Evolutionary conservation across 2,113 vertebrate species (phyloP), one percentile per base, ranked within the genome.

Genomic region (Desmodus rotundus): DNA sequence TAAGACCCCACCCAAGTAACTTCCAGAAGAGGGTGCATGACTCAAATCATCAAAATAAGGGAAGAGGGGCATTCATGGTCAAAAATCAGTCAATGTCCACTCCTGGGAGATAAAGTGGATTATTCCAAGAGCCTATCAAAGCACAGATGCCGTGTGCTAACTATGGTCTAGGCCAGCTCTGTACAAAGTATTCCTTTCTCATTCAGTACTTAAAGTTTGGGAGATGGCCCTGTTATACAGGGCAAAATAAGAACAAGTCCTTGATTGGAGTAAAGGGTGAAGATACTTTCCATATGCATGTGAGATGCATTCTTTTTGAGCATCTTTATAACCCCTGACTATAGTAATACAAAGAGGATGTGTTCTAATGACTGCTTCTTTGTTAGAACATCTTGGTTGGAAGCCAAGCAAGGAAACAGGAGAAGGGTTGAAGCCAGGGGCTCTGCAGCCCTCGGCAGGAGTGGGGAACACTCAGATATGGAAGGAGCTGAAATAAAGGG

Each of bases 331-430:
- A 73, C 24, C 16, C 17, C 54, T 56, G 41, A 50, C 36, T 89
- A 52, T 56, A 73, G 11, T 36, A 80, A 91, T 63, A 87, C 83
- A 91, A 88, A 95, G 45, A 58, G 5, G 33, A 56, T 93, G 45
- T 96, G 78, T 93, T 86, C 47, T 78, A 95, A 89, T 89, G 77
- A 94, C 54, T 91, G 50, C 45, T 86, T 72, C 82, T 96, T 93
- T 95, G 94, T 89, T 65, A 87, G 70, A 91, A 74, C 28, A 63
- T 95, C 63, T 93, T 96, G 90, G 83, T 80, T 80, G 80, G 47
- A 92, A 93, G 61, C 90, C 83, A 96, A 94, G 45, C 36, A 83
- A 82, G 41, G 91, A 89, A 78, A 95, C 4, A 93, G 73, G 61
- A 83, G 86, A 93, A 73, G 33, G 36, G 41, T 73, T 91, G 31